These are phyloP conservation scores for Pangasianodon gigas DNA, from an alignment of 2,113 vertebrate species.

Conservation along the genomic window DNA sequence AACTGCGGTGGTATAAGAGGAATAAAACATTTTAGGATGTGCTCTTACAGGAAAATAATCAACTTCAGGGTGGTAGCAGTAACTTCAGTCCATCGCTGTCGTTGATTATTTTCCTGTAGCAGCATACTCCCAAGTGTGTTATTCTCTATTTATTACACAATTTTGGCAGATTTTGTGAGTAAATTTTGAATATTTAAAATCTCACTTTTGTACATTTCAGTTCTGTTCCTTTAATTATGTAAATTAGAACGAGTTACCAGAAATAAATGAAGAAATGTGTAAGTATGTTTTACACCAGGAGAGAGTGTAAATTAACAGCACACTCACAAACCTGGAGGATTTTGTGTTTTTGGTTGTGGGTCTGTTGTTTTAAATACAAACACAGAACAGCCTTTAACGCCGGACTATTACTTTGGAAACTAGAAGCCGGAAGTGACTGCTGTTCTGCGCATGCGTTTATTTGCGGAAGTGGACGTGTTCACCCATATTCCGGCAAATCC, in stretches of 20 bases:
- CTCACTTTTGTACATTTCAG: no score
- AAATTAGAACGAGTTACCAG: neutral
- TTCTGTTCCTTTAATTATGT: neutral
- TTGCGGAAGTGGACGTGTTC: neutral
- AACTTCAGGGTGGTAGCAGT: no score
- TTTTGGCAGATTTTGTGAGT: neutral
- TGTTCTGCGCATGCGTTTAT: neutral
- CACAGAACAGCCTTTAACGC: neutral
- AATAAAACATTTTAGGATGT: no score
- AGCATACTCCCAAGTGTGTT: neutral
- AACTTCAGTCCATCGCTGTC: no score
- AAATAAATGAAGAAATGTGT: neutral
- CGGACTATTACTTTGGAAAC: conserved; percentile 39
- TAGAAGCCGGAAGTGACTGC: no score
- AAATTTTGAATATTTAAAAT: neutral
- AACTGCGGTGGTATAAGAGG: no score
- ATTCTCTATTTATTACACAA: neutral
- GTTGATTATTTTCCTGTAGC: neutral
- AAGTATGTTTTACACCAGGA: neutral
- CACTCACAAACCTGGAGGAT: neutral
- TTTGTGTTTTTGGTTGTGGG: neutral
- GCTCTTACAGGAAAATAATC: no score
- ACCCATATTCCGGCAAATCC: conserved; percentile 4
- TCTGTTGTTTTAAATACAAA: conserved; percentile 9
- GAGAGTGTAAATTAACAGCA: neutral